phyloP scores from a whole-genome alignment of 2,888 invertebrate species.

The Callosobruchus maculatus region DNA sequence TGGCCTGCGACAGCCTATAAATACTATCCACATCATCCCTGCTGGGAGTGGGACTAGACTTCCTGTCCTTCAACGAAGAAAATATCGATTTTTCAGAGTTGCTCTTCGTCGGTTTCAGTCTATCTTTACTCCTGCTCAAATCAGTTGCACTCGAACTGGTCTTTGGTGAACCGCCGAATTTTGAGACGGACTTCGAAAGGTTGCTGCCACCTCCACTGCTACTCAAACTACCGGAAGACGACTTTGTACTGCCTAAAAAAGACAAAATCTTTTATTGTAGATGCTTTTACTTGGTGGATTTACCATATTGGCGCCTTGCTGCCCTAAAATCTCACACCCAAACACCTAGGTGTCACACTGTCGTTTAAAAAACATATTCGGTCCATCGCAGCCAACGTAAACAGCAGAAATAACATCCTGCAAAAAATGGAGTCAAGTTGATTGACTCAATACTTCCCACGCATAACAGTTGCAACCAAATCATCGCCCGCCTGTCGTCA shows the following conservation, averaged over 20 bases:
- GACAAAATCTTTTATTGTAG: too few relatives aligned
- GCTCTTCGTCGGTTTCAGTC: slow-evolving; percentile 59
- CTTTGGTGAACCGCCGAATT: slow-evolving; percentile 56
- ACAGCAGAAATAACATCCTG: too few relatives aligned
- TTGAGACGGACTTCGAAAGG: slow-evolving; percentile 23
- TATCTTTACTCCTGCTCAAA: slow-evolving; percentile 60
- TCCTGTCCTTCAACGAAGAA: slow-evolving; percentile 57
- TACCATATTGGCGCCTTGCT: too few relatives aligned
- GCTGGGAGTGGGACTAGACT: slow-evolving; percentile 64
- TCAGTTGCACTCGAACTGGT: slow-evolving; percentile 50
- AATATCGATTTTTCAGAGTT: slow-evolving; percentile 64
- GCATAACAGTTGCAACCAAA: too few relatives aligned
- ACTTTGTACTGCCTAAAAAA: not conserved
- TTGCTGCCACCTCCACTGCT: slow-evolving; percentile 13
- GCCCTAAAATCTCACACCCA: too few relatives aligned
- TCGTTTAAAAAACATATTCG: too few relatives aligned
- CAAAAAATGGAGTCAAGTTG: too few relatives aligned
- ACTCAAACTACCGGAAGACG: slow-evolving; percentile 12
- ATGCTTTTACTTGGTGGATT: too few relatives aligned
- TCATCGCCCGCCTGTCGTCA: too few relatives aligned
- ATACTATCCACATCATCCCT: slow-evolving; percentile 64
- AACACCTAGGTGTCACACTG: too few relatives aligned
- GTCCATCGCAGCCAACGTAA: too few relatives aligned
- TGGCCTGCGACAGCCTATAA: slow-evolving; percentile 59
- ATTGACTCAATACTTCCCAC: too few relatives aligned